Base-by-base conservation (phyloP, 1,140 invertebrate genomes). In the Diabrotica virgifera region DNA sequence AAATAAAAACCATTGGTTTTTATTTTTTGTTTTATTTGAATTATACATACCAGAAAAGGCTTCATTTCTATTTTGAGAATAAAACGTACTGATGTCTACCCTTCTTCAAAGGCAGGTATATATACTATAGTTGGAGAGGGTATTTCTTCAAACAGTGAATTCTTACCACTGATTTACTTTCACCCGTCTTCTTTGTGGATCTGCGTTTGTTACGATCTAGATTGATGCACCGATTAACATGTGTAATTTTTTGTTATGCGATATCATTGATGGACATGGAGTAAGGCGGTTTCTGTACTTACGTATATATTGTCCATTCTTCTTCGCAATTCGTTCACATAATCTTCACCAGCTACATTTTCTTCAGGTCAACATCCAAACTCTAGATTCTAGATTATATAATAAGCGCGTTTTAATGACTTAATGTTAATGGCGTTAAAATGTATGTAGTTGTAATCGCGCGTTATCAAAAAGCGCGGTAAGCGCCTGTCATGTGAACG, bases 121-220 rank as follows among this genome's bases (percentile, higher is more conserved):
- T 74, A 74, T 74, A 74, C 59, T 56, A 51, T 65, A 55, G 35
- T 52, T 70, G 71, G 71, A 69, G 69, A 72, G 71, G 73, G 71
- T 70, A 68, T 68, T 54, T 69, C 59, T 63, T 51, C 50, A 59
- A 37, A 52, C 55, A 46, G 57, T n/a, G 11, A 10, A 13, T 46
- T 35, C 12, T 57, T 51, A 64, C 59, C 59, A 60, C 59, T 60
- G 14, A 60, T 38, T 51, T 14, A 60, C 59, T 60, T 60, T 60
- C 59, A 60, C 59, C 50, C 36, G 59, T 6, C 40, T 46, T n/a
- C 40, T 46, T 46, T 46, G 59, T 52, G 40, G 52, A 60, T 60
- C 59, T 60, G 46, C 40, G 59, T 24, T 60, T 13, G 38, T 38
- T 40, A 6, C 36, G 14, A 14, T 58, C 12, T 36, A n/a, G 7